Evolutionary conservation across 1,140 invertebrate species (phyloP), one percentile per base, ranked within the genome.

Genomic region (Ceratina calcarata): DNA sequence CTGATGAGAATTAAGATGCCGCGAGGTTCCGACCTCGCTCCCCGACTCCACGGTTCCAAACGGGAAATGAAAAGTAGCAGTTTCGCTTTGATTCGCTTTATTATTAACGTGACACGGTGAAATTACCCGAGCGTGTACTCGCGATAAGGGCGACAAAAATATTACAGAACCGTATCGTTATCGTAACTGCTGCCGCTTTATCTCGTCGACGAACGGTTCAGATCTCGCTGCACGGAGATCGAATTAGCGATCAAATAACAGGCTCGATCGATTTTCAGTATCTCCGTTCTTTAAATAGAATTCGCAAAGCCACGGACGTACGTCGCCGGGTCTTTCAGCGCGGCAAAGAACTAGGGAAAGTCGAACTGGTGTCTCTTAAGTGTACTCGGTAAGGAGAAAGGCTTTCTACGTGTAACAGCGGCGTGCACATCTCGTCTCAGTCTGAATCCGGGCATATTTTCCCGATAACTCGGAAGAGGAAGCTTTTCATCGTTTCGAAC

Each of bases 401-500:
- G 16, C 27, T 4, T 51, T 51, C 22, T 57, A 24, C 3, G 37
- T 45, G 2, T 45, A 10, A 37, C 24, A 3, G 22, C 32, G 8
- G 37, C 37, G 37, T 45, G 2, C 32, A 6, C 37, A 45, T 32
- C 22, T n/a, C 32, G n/a, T 16, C n/a, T 22, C 8, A 2, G 55
- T 37, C 70, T 24, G 3, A 20, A 61, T 65, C 6, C 45, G 16
- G 45, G 65, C 16, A 1, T 37, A 37, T 32, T 70, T 22, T 22
- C 3, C 12, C 61, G 60, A 74, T 61, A 72, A 15, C 10, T 27
- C 18, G 12, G 22, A 15, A 15, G 74, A 51, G 65, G 65, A 69
- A 68, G 37, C 55, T 61, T 77, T 69, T 69, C 74, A 69, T 77
- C 74, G 65, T 13, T 10, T 6, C 32, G 62, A 61, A 77, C 66